A percentile compares a stretch with the other conserved stretches of the same genome.
phyloP scores from a whole-genome alignment of 92 coral and sea anemone species.

The Parazoanthus darwini region DNA sequence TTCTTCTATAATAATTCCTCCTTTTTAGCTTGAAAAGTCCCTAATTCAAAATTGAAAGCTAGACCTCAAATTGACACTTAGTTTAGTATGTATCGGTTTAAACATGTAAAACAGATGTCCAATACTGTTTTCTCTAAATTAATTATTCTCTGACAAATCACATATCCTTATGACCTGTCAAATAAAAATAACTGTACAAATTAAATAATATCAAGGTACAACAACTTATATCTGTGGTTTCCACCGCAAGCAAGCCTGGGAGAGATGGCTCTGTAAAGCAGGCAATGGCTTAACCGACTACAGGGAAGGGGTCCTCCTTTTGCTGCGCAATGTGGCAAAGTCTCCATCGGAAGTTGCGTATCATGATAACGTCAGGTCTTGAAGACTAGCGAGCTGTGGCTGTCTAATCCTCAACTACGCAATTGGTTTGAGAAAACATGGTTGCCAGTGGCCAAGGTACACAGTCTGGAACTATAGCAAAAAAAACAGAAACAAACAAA shows the following conservation, averaged over 20 bases:
- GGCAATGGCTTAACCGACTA: conserved; percentile 17
- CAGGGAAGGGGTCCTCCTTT: conserved; percentile 35
- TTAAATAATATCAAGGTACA: conserved; percentile 31
- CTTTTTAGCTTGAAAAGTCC: no score
- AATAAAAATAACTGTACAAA: conserved; percentile 5
- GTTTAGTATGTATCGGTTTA: no score
- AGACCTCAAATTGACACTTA: background rate
- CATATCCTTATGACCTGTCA: background rate
- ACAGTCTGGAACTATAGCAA: conserved; percentile 10
- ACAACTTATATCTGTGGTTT: conserved; percentile 54
- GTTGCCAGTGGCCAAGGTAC: conserved; percentile 45
- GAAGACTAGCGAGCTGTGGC: conserved; percentile 44
- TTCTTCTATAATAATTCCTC: no score
- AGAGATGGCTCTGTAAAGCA: conserved; percentile 49
- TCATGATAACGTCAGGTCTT: conserved; percentile 15
- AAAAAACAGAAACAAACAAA: background rate
- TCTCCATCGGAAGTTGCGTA: conserved; percentile 33
- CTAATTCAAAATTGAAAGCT: no score
- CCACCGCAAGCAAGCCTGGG: conserved; percentile 53
- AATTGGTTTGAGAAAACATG: conserved; percentile 54
- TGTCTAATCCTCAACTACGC: conserved; percentile 21
- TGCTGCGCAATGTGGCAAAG: conserved; percentile 28
- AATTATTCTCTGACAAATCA: conserved; percentile 31
- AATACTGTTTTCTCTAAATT: no score
- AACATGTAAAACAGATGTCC: no score